Percentiles rank a stretch among this genome's conserved stretches.
phyloP scores from a whole-genome alignment of 2,888 invertebrate genomes.

The Rhagonycha fulva region DNA sequence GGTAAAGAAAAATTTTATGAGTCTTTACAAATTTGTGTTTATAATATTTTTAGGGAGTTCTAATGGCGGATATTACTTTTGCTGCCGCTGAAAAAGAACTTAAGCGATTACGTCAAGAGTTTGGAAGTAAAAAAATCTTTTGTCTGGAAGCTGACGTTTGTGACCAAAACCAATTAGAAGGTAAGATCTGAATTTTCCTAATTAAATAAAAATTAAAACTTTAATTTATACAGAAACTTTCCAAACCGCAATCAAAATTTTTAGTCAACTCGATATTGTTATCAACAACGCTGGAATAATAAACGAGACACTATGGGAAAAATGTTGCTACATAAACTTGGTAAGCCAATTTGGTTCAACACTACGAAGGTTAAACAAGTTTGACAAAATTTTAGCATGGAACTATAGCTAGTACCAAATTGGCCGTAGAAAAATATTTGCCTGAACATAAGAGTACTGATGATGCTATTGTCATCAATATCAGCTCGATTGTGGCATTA shows the following conservation, averaged over 20 bases:
- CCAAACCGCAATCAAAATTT: not conserved
- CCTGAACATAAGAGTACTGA: conserved; percentile 35
- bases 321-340: conserved; percentile 33
- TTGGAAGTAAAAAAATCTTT: conserved; percentile 68
- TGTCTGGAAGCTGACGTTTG: conserved; percentile 75
- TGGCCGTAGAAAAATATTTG: conserved; percentile 37
- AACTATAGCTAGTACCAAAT: conserved; percentile 30
- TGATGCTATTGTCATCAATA: conserved; percentile 37
- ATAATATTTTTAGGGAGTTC: conserved; percentile 39
- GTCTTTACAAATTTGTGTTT: not conserved
- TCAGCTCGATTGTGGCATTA: conserved; percentile 34
- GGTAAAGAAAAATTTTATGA: not conserved
- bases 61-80: conserved; percentile 43
- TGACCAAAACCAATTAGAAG: conserved; percentile 73
- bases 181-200: conserved; percentile 51
- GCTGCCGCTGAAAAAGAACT: conserved; percentile 64
- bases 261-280: conserved; percentile 33
- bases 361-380: not conserved
- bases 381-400: conserved; percentile 13
- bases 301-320: conserved; percentile 33
- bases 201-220: not conserved
- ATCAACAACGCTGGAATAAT: conserved; percentile 34
- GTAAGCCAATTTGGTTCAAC: conserved; percentile 17
- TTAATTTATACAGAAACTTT: not conserved
- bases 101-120: conserved; percentile 63